Base-by-base conservation (phyloP, 2,113 vertebrate genomes). In the Daphoenositta chrysoptera region DNA sequence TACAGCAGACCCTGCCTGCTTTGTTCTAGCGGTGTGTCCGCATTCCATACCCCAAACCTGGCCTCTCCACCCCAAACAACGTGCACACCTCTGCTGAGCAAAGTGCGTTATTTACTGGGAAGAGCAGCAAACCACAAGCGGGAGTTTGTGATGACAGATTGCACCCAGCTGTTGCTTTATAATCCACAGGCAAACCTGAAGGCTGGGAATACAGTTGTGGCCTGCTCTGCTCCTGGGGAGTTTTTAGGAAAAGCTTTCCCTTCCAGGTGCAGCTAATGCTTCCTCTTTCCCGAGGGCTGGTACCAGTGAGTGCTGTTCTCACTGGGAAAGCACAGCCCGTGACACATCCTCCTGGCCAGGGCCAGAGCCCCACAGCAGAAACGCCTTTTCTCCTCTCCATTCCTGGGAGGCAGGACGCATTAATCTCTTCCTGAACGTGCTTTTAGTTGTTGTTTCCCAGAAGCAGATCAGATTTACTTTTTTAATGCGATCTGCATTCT, bases 401-500 rank as follows among this genome's bases (percentile, higher is more conserved):
- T 84, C 51, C 92, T 76, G 81, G 30, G 93, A 96, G 71, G 60
- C 81, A 64, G 39, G 73, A 90, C 71, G 72, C 77, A 79, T 63
- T 88, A 88, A 83, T 92, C 71, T 57, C 71, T 69, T 86, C 51
- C 76, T 86, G 92, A 92, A 83, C 3, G 4, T 77, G 79, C 76
- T 93, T 90, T 93, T 92, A 69, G 92, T 86, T 63, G 53, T 83
- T 85, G 71, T 83, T 96, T 94, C 83, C 86, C 83, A 90, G 88
- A 94, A 92, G 68, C 58, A 39, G 66, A 90, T 93, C 85, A 66
- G 75, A 94, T 92, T 88, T 79, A 51, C 42, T 30, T 57, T 70
- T 73, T 53, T 31, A 54, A 76, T 61, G 78, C 35, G 1, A 69
- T 77, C 71, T 61, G 35, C 35, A 15, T 75, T 86, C 56, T 81